Evolutionary conservation across 2,113 vertebrate species (phyloP), one percentile per base, ranked within the genome.

Genomic region (Mellivora capensis): DNA sequence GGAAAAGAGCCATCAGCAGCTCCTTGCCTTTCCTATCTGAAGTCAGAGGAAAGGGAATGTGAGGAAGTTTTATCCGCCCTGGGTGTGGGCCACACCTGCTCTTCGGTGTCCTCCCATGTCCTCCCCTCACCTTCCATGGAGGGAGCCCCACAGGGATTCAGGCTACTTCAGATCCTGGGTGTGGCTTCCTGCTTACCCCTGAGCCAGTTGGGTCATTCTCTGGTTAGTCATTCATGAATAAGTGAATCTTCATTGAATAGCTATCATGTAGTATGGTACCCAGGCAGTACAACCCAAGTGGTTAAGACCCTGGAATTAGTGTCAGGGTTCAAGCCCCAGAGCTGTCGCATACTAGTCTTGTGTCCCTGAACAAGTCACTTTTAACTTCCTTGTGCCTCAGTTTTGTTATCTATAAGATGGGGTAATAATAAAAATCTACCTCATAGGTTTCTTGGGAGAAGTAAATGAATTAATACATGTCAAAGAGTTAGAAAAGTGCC

Each of bases 11-110:
- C 90, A 92, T 96, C 95, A 87, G 90, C 94, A 81, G 69, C 94
- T 97, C 81, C 94, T 97, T 95, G 93, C 94, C 54, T 97, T 96
- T 98, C 95, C 97, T 98, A 82, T 97, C 90, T 88, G 80, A 81
- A 97, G 95, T 91, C 92, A 97, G 80, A 96, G 96, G 96, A 97
- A 98, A 86, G 81, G 67, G 81, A 91, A 81, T n/a, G 39, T 85
- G 91, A 93, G 82, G 42, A 89, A 87, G 74, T 85, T 76, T 20
- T 82, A 0, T 87, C 95, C 80, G 90, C 88, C 87, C 83, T 72
- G 83, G 67, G 62, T 71, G 74, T 92, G 77, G 84, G 71, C 89
- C 93, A 54, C 80, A 37, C 83, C 95, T 82, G 31, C 52, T 74
- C 77, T 27, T 42, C 25, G 25, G 31, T 74, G 21, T n/a, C 71